A percentile compares a stretch with the other conserved stretches of the same genome.
These are phyloP conservation scores for Apteryx owenii DNA, from an alignment of 2,113 vertebrate genomes.

Conservation along the genomic window DNA sequence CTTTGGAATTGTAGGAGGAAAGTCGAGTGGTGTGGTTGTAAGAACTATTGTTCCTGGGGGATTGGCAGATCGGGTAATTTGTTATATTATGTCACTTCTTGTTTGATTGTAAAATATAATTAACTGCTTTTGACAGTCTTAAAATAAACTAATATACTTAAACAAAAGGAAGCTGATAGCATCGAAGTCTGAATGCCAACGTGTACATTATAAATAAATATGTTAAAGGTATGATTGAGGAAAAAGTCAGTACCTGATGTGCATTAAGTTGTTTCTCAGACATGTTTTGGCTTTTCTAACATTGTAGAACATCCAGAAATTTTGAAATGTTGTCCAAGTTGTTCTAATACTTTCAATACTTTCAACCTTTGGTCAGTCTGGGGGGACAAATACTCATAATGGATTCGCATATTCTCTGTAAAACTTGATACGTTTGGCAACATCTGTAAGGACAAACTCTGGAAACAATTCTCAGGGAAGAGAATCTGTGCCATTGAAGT, in stretches of 20 bases:
- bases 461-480: neutral
- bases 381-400: neutral
- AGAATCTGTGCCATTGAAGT: neutral
- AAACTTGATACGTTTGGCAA: neutral
- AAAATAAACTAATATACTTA: conserved; percentile 49
- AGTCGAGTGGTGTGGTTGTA: conserved; percentile 90
- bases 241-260: conserved; percentile 29
- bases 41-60: conserved; percentile 90
- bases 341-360: neutral
- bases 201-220: neutral
- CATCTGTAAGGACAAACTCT: neutral
- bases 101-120: conserved; percentile 43
- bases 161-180: conserved; percentile 58
- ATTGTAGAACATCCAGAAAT: neutral
- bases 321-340: neutral
- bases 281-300: neutral
- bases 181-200: conserved; percentile 42
- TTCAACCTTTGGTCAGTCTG: neutral
- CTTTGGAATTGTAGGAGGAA: conserved; percentile 96
- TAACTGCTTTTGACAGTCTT: conserved; percentile 55
- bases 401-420: neutral
- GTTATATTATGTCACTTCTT: conserved; percentile 56
- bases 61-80: conserved; percentile 89
- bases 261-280: conserved; percentile 23
- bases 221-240: neutral